A percentile compares a stretch with the other conserved stretches of the same genome.
These are phyloP conservation scores for Megathymus violae DNA, from an alignment of 1,140 invertebrate genomes.

Conservation along the genomic window DNA sequence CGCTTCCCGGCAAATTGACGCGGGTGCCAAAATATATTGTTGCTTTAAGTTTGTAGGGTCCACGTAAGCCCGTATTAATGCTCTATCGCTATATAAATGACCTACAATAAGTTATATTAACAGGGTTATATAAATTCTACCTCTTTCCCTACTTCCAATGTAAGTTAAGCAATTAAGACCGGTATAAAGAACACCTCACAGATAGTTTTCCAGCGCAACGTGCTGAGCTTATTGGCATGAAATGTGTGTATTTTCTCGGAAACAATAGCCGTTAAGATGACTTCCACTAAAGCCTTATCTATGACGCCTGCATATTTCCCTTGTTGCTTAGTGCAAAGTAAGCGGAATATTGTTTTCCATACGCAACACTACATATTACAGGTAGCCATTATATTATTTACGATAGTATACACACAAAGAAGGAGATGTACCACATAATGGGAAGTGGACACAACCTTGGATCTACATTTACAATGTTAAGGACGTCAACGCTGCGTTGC, in stretches of 20 bases:
- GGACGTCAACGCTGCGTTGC: too few species aligned
- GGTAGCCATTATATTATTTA: conserved; percentile 32
- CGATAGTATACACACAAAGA: too few species aligned
- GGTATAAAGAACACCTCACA: conserved; percentile 52
- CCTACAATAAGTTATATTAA: conserved; percentile 50
- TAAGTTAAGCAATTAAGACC: conserved; percentile 59
- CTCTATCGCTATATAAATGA: conserved; percentile 46
- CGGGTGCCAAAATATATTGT: conserved; percentile 29
- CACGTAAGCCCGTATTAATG: conserved; percentile 21
- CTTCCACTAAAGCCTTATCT: conserved; percentile 65
- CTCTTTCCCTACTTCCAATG: conserved; percentile 38
- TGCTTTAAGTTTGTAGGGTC: conserved; percentile 24
- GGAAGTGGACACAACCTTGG: too few species aligned
- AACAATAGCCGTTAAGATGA: conserved; percentile 69
- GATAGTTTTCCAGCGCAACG: conserved; percentile 60
- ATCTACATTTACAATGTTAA: too few species aligned
- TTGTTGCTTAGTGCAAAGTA: conserved; percentile 68
- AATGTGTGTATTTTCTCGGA: conserved; percentile 69
- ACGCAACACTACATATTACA: conserved; percentile 45
- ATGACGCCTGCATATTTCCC: conserved; percentile 65
- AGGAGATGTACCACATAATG: too few species aligned
- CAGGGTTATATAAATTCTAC: conserved; percentile 60
- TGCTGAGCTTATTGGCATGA: conserved; percentile 46
- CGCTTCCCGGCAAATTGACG: conserved; percentile 27
- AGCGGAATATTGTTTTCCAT: conserved; percentile 72